Evolutionary conservation across 2,113 vertebrate species (phyloP).

Genomic region (Bambusicola thoracicus): DNA sequence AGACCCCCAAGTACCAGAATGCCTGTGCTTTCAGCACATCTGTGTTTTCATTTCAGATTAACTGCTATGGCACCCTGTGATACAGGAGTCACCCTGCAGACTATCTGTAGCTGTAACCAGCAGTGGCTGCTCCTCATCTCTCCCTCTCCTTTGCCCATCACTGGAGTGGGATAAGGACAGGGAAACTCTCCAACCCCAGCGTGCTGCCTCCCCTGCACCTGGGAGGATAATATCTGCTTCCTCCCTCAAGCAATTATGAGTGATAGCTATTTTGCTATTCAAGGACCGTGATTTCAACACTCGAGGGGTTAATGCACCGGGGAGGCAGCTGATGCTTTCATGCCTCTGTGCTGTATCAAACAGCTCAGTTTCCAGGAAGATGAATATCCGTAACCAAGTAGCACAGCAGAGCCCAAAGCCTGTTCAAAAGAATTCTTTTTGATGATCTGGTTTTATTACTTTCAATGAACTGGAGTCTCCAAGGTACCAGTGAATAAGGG

Average conservation of each 20-base stretch:
- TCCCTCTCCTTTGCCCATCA: background rate
- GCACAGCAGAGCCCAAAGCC: conserved; percentile 72
- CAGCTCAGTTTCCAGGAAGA: conserved; percentile 69
- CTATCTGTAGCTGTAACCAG: background rate
- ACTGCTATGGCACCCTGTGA: background rate
- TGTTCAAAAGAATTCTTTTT: conserved; percentile 74
- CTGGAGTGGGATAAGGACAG: background rate
- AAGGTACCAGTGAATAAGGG: conserved; percentile 72
- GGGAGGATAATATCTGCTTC: conserved; percentile 21
- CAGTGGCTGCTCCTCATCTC: background rate
- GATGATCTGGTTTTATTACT: conserved; percentile 77
- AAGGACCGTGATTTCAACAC: conserved; percentile 44
- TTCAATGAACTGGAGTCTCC: conserved; percentile 74
- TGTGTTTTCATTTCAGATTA: background rate
- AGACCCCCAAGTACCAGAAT: background rate
- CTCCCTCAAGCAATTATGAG: conserved; percentile 53
- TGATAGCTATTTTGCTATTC: conserved; percentile 50
- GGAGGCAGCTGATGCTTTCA: conserved; percentile 68
- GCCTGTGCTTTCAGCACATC: background rate
- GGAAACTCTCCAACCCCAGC: conserved; percentile 1
- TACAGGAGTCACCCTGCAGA: background rate
- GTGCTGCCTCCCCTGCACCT: background rate
- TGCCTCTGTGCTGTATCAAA: conserved; percentile 55
- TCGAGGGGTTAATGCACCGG: conserved; percentile 62
- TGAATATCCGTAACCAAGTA: conserved; percentile 73